A percentile compares a stretch with the other conserved stretches of the same genome.
These are phyloP conservation scores for Thaumatotibia leucotreta DNA, from an alignment of 1,140 invertebrate species.

Conservation along the genomic window DNA sequence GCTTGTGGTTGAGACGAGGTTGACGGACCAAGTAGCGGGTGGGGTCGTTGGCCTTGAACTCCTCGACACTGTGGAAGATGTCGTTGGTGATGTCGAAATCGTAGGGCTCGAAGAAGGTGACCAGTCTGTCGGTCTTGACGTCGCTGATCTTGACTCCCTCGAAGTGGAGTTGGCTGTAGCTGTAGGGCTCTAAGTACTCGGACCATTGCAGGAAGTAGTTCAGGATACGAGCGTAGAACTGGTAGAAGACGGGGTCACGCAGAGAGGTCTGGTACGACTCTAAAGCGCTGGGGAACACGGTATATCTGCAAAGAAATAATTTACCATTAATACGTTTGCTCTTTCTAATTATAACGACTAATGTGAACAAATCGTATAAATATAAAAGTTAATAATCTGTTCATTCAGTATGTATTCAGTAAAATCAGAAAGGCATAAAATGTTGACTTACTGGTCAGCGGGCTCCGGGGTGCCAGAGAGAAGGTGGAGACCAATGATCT, in stretches of 20 bases:
- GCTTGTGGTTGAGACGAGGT: slow-evolving; percentile 79
- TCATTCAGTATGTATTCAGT: neutral
- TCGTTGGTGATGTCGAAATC: slow-evolving; percentile 74
- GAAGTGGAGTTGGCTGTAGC: slow-evolving; percentile 74
- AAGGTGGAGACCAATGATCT: slow-evolving; percentile 68
- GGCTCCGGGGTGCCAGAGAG: slow-evolving; percentile 52
- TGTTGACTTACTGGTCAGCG: slow-evolving; percentile 51
- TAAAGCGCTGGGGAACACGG: slow-evolving; percentile 70
- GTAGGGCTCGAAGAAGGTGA: slow-evolving; percentile 77
- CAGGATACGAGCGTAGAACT: slow-evolving; percentile 79
- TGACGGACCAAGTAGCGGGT: slow-evolving; percentile 74
- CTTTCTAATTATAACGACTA: no score
- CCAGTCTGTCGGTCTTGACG: slow-evolving; percentile 74
- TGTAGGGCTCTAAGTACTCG: slow-evolving; percentile 77
- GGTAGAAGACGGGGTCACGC: slow-evolving; percentile 82
- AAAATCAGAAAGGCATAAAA: neutral
- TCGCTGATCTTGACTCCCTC: slow-evolving; percentile 77
- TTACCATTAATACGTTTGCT: no score
- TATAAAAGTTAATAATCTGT: neutral
- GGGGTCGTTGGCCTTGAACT: slow-evolving; percentile 32
- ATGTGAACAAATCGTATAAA: no score
- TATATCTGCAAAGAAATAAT: slow-evolving; percentile 52
- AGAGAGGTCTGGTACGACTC: slow-evolving; percentile 78
- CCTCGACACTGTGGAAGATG: slow-evolving; percentile 43
- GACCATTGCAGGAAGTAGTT: slow-evolving; percentile 78